These are phyloP conservation scores for Otolemur crassicaudatus DNA, from an alignment of 2,797 vertebrate genomes.

Conservation along the genomic window DNA sequence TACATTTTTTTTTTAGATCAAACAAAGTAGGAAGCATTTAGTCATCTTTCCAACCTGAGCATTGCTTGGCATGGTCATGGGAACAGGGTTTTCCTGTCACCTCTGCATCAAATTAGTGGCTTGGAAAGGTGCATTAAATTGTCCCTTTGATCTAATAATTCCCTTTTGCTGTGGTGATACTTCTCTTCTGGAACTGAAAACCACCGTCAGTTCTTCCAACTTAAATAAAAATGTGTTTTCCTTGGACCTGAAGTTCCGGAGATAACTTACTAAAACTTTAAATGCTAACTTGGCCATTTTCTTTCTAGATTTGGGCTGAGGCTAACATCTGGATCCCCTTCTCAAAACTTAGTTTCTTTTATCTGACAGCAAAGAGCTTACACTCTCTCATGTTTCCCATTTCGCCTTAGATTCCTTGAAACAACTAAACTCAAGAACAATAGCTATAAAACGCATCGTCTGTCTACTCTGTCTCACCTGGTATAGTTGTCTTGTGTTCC, in stretches of 20 bases:
- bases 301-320: neutral
- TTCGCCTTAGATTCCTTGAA: neutral
- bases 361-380: neutral
- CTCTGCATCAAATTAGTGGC: neutral
- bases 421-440: neutral
- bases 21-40: neutral
- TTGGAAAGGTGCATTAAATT: slow-evolving; percentile 11
- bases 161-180: neutral
- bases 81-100: neutral
- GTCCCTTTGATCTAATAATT: slow-evolving; percentile 44
- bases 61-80: neutral
- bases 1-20: neutral
- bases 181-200: neutral
- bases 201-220: neutral
- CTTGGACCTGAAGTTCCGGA: neutral
- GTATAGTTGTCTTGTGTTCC: neutral
- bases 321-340: neutral
- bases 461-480: neutral
- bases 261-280: neutral
- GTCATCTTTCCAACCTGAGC: neutral
- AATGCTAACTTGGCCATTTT: neutral
- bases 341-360: neutral
- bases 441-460: neutral
- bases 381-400: neutral
- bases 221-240: neutral